These are phyloP conservation scores for Acanthochromis polyacanthus DNA, from an alignment of 2,113 vertebrate species.

Conservation along the genomic window DNA sequence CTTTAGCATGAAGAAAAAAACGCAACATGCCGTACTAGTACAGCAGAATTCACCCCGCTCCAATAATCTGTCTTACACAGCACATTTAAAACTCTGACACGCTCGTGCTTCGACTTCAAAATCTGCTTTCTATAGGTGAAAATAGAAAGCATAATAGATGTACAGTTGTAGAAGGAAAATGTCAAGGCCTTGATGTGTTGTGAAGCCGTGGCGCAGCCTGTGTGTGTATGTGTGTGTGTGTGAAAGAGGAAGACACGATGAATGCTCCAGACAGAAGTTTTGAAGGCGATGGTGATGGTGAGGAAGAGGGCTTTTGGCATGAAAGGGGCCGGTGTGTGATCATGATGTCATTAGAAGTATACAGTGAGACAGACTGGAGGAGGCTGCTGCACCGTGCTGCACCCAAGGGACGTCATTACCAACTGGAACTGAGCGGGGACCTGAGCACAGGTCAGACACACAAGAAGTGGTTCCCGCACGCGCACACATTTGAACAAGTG, in stretches of 20 bases:
- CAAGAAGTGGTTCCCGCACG: slow-evolving; percentile 57
- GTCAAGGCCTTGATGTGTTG: slow-evolving; percentile 52
- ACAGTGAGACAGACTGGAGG: slow-evolving; percentile 77
- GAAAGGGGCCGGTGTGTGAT: slow-evolving; percentile 79
- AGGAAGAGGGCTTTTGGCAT: slow-evolving; percentile 78
- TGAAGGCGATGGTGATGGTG: slow-evolving; percentile 66
- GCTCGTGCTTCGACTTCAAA: slow-evolving; percentile 32
- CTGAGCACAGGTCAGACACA: slow-evolving; percentile 77
- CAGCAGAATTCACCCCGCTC: slow-evolving; percentile 4
- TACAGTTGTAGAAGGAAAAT: slow-evolving; percentile 14
- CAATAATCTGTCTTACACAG: slow-evolving; percentile 3
- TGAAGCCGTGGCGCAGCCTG: slow-evolving; percentile 8
- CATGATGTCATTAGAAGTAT: slow-evolving; percentile 84
- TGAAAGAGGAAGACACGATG: slow-evolving; percentile 11
- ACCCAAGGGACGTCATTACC: slow-evolving; percentile 84
- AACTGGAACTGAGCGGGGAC: slow-evolving; percentile 76
- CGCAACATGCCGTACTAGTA: not conserved
- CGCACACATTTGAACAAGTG: slow-evolving; percentile 19
- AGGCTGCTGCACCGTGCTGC: slow-evolving; percentile 66
- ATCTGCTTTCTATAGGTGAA: slow-evolving; percentile 15
- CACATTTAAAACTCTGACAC: slow-evolving; percentile 24
- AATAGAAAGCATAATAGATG: slow-evolving; percentile 22
- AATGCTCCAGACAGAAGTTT: slow-evolving; percentile 50
- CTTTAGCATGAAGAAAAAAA: slow-evolving; percentile 9
- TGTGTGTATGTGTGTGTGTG: slow-evolving; percentile 9